A percentile compares a stretch with the other conserved stretches of the same genome.
Conservation (phyloP, 2,888 invertebrate species). For the Lamellibrachia satsuma region DNA sequence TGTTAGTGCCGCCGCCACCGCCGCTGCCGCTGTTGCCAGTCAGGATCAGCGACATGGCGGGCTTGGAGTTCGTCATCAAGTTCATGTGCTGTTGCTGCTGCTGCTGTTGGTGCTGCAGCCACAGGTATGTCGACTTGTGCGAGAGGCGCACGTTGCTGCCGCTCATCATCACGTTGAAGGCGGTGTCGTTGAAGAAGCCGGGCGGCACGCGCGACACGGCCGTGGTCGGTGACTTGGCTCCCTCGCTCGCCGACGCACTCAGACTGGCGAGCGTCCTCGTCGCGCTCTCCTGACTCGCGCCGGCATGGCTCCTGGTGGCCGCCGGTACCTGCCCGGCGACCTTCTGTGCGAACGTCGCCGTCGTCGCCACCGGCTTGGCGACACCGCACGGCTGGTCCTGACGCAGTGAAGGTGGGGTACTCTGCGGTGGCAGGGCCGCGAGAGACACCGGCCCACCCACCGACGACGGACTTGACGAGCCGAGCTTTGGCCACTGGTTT, state of each 20-base stretch:
- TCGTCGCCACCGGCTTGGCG: slow-evolving; percentile 5
- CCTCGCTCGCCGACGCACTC: not conserved
- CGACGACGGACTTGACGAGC: not conserved
- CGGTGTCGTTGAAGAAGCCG: slow-evolving; percentile 17
- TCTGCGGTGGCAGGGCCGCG: not conserved
- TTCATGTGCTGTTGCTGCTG: slow-evolving; percentile 1
- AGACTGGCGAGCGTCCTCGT: not conserved
- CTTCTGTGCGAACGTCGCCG: slow-evolving; percentile 5
- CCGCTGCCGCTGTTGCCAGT: not conserved
- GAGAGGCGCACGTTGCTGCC: not conserved
- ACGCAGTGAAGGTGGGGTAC: not conserved
- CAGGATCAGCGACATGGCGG: not conserved
- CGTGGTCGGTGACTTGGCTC: not conserved
- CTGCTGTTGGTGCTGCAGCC: not conserved
- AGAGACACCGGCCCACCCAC: not conserved
- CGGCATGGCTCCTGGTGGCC: not conserved
- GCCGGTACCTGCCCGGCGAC: not conserved
- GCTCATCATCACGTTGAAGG: slow-evolving; percentile 5
- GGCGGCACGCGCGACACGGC: not conserved
- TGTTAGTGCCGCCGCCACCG: not conserved
- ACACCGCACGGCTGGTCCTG: slow-evolving; percentile 13
- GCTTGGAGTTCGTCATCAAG: not conserved
- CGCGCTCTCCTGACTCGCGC: not conserved
- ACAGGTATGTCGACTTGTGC: not conserved
- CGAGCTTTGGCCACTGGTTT: not conserved